These are phyloP conservation scores for Albula goreensis DNA, from an alignment of 2,113 vertebrate genomes.

Conservation along the genomic window DNA sequence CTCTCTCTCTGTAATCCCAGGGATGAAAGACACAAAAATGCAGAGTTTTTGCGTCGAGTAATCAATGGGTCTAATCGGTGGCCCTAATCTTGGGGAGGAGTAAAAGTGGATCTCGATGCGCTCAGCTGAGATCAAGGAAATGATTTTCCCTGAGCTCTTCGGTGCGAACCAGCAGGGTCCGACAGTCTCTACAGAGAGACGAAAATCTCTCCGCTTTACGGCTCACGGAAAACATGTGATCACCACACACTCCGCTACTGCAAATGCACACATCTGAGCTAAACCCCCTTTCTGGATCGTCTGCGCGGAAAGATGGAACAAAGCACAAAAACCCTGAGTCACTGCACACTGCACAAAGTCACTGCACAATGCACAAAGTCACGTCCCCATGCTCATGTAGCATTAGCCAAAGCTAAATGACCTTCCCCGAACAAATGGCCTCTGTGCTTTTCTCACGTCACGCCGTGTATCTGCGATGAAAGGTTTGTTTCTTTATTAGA, in stretches of 20 bases:
- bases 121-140: not conserved
- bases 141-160: not conserved
- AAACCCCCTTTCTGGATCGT: not conserved
- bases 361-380: not conserved
- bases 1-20: slow-evolving; percentile 13
- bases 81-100: not conserved
- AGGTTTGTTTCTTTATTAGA: not conserved
- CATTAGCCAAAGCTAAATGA: not conserved
- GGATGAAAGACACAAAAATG: not conserved
- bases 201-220: not conserved
- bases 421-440: not conserved
- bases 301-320: not conserved
- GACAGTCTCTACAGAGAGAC: not conserved
- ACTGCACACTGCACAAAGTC: too few relatives aligned
- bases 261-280: not conserved
- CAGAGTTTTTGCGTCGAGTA: not conserved
- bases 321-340: not conserved
- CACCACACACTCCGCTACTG: not conserved
- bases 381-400: too few relatives aligned
- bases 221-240: not conserved
- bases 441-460: not conserved
- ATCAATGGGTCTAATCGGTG: not conserved
- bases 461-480: not conserved
- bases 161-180: not conserved
- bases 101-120: not conserved